A percentile compares a stretch with the other conserved stretches of the same genome.
These are phyloP conservation scores for Herminia tarsipennalis DNA, from an alignment of 2,888 invertebrate genomes.

Conservation along the genomic window DNA sequence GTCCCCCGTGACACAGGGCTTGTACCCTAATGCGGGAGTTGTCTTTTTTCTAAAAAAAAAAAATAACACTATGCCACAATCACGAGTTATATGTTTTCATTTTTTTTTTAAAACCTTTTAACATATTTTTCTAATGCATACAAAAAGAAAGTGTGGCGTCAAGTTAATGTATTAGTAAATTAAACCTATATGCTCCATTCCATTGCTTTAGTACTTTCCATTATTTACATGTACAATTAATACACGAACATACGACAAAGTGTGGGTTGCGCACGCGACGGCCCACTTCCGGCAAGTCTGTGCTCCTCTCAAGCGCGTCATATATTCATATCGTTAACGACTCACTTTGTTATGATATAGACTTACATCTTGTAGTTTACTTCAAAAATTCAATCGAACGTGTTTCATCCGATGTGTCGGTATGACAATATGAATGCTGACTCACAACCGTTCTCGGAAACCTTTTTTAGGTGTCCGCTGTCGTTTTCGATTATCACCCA, in stretches of 20 bases:
- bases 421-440: not conserved
- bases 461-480: no score
- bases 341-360: constrained; percentile 5
- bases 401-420: not conserved
- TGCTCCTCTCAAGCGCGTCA: constrained; percentile 59
- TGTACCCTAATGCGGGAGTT: no score
- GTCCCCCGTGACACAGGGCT: no score
- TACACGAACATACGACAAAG: constrained; percentile 44
- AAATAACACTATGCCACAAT: no score
- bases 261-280: constrained; percentile 57
- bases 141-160: constrained; percentile 8
- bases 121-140: constrained; percentile 11
- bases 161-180: constrained; percentile 5
- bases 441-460: no score
- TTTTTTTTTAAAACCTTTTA: constrained; percentile 28
- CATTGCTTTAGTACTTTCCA: constrained; percentile 51
- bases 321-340: constrained; percentile 32
- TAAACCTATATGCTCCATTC: no score
- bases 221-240: constrained; percentile 51
- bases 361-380: constrained; percentile 8
- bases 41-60: no score
- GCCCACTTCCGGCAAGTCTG: constrained; percentile 64
- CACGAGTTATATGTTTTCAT: no score
- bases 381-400: no score
- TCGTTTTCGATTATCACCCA: no score